phyloP scores from a whole-genome alignment of 2,888 invertebrate genomes.

The Euzophera pinguis region DNA sequence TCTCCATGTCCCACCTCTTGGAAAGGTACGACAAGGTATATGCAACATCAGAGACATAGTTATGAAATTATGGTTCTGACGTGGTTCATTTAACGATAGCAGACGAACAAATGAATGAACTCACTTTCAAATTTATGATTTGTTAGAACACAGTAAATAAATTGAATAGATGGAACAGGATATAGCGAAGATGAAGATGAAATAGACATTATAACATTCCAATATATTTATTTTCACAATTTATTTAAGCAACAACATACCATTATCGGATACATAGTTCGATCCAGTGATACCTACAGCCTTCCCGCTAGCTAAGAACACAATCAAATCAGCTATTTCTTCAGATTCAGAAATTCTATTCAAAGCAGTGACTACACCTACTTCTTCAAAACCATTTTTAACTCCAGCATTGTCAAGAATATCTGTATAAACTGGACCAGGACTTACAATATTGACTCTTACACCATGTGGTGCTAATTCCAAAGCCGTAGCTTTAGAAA shows the following conservation, averaged over 20 bases:
- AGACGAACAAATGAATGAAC: too few species aligned
- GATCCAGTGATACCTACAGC: not conserved
- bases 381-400: not conserved
- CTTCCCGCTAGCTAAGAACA: not conserved
- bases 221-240: too few species aligned
- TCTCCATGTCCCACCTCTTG: too few species aligned
- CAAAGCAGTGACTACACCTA: not conserved
- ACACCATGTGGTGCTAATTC: slow-evolving; percentile 86
- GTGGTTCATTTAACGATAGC: too few species aligned
- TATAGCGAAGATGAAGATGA: not conserved
- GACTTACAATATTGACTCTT: slow-evolving; percentile 90
- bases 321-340: not conserved
- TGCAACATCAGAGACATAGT: too few species aligned
- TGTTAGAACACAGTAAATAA: too few species aligned
- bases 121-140: too few species aligned
- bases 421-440: slow-evolving; percentile 43
- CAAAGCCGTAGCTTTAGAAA: slow-evolving; percentile 89
- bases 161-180: too few species aligned
- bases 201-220: too few species aligned
- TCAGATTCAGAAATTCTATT: not conserved
- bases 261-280: not conserved
- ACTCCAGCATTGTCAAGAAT: slow-evolving; percentile 10
- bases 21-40: too few species aligned
- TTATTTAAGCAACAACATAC: not conserved
- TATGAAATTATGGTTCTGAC: too few species aligned